Evolutionary conservation across 1,140 invertebrate genomes (phyloP).

Genomic region (Caenorhabditis tropicalis): DNA sequence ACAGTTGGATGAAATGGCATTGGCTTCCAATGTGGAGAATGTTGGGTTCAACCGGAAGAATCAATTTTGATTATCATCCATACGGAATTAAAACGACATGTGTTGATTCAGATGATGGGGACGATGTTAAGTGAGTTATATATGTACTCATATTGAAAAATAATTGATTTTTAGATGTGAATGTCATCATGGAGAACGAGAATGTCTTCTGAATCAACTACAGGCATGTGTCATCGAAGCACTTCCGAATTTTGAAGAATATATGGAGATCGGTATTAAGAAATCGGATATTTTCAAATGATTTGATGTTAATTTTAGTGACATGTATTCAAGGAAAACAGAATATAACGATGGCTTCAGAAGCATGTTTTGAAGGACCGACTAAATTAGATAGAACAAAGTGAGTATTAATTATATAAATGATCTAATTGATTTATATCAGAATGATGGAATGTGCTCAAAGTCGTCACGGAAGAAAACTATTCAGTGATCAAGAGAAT

Average conservation of each 20-base stretch:
- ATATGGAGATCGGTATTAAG: conserved; percentile 11
- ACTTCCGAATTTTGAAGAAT: conserved; percentile 20
- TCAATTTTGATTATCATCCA: conserved; percentile 33
- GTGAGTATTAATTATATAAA: not conserved
- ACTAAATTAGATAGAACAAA: conserved; percentile 3
- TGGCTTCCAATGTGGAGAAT: conserved; percentile 38
- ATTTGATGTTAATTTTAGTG: not conserved
- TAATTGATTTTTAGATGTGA: conserved; percentile 21
- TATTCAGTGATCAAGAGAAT: conserved; percentile 27
- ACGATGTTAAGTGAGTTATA: not conserved
- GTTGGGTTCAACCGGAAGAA: not conserved
- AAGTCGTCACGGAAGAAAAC: conserved; percentile 15
- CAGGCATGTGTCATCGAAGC: conserved; percentile 33
- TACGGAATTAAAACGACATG: conserved; percentile 28
- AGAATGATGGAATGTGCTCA: conserved; percentile 25
- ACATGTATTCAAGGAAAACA: conserved; percentile 34
- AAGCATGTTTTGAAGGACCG: not conserved
- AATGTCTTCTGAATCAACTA: conserved; percentile 28
- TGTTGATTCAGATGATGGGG: not conserved
- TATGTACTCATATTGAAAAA: not conserved
- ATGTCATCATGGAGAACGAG: conserved; percentile 36
- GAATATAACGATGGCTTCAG: not conserved
- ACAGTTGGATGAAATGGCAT: conserved; percentile 39
- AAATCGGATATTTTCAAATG: not conserved
- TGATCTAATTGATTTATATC: not conserved